These are phyloP conservation scores for Myotis brandtii DNA, from an alignment of 2,113 vertebrate genomes.

Conservation along the genomic window DNA sequence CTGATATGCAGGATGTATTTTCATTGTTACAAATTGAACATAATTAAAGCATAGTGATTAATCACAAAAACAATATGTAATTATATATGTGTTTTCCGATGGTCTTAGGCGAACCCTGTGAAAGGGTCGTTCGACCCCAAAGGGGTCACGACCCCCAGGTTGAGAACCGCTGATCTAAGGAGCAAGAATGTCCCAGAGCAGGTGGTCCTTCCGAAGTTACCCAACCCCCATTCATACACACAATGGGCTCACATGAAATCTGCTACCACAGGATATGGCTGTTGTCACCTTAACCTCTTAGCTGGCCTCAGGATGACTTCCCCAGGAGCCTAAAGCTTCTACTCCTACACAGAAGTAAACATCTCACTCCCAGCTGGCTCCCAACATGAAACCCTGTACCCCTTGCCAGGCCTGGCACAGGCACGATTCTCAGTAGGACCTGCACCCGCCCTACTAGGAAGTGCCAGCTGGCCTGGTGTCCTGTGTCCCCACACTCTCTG, in stretches of 20 bases:
- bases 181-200: too few relatives aligned
- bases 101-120: too few relatives aligned
- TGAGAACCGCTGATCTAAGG: not conserved
- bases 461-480: not conserved
- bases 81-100: too few relatives aligned
- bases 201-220: not conserved
- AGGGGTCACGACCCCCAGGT: too few relatives aligned
- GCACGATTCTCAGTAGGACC: slow-evolving; percentile 63
- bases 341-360: not conserved
- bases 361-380: not conserved
- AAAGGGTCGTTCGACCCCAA: too few relatives aligned
- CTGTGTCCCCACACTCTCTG: not conserved
- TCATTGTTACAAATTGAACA: too few relatives aligned
- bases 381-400: not conserved
- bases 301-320: not conserved
- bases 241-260: not conserved
- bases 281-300: not conserved
- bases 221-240: not conserved
- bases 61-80: too few relatives aligned
- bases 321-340: not conserved
- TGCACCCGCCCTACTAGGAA: slow-evolving; percentile 68
- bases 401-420: not conserved
- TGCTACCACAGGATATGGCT: too few relatives aligned
- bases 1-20: too few relatives aligned
- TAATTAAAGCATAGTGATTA: too few relatives aligned